Evolutionary conservation across 2,888 invertebrate genomes (phyloP), one percentile per base, ranked within the genome.

Genomic region (Stenodera caucasica): DNA sequence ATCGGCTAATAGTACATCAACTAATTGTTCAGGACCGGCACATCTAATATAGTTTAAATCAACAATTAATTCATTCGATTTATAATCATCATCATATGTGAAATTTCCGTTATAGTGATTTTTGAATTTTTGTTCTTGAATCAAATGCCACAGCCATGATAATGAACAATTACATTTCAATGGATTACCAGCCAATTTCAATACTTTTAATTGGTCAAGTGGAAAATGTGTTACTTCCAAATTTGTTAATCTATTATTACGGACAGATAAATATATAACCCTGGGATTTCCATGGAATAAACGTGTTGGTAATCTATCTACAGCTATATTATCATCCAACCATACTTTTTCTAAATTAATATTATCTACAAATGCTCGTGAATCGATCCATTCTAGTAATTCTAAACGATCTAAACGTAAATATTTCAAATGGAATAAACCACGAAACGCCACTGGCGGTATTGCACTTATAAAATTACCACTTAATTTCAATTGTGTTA

Each of bases 161-260:
- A 94, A 81, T 54, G 93, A 92, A 77, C 94, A 94, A 80, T 94
- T 94, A 81, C 94, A 94, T 62, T 88, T 85, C 65, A 94, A 84
- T 0, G 93, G 93, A 81, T 94, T 94, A 30, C 92, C 91, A 32
- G 91, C 90, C 55, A 94, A 83, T 68, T 89, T 87, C 32, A 94
- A 82, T 61, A 86, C 86, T 74, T 87, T 85, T 69, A 94, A 81
- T 70, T 89, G 88, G 76, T 94, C 92, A 71, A 93, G 85, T 30
- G 92, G 93, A 74, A 92, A 92, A 78, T 92, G 90, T 29, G 89
- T 89, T 0, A 90, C 90, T 76, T 91, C 92, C 8, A 94, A 81
- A 0, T 90, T 88, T 70, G 86, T 86, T 62, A 94, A 80, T 53
- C 87, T 88, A 79, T 92, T 92, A 69, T 89, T 90, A 66, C 87